These are phyloP conservation scores for Clarias laeviceps DNA, from an alignment of 2,797 vertebrate species.

Conservation along the genomic window DNA sequence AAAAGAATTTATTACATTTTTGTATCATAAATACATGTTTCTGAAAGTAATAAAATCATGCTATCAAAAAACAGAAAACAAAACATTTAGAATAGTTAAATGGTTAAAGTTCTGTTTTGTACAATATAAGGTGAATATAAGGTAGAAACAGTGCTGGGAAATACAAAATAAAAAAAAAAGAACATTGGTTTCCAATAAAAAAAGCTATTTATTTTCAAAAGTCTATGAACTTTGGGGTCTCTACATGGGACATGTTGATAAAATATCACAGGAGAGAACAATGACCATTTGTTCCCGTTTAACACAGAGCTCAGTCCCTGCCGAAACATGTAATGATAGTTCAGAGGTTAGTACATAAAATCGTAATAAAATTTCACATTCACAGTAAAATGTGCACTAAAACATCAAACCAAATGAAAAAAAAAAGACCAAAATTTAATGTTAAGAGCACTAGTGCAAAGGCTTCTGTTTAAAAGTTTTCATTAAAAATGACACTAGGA, in stretches of 20 bases:
- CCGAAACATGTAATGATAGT: neutral
- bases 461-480: neutral
- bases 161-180: neutral
- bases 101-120: neutral
- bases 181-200: neutral
- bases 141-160: neutral
- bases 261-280: neutral
- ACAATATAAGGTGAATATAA: neutral
- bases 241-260: neutral
- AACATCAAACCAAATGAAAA: neutral
- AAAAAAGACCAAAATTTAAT: neutral
- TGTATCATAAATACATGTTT: slow-evolving; percentile 13
- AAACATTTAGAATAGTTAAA: neutral
- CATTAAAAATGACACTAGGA: too few relatives aligned
- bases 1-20: slow-evolving; percentile 8
- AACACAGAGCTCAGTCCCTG: neutral
- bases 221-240: slow-evolving; percentile 14
- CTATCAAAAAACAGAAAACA: neutral
- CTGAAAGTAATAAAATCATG: neutral
- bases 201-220: neutral
- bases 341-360: neutral
- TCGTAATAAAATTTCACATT: neutral
- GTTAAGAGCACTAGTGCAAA: neutral
- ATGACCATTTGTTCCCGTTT: neutral
- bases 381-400: neutral